A percentile compares a stretch with the other conserved stretches of the same genome.
Conservation (phyloP, 2,113 vertebrate species). For the Anarhynchus alexandrinus region DNA sequence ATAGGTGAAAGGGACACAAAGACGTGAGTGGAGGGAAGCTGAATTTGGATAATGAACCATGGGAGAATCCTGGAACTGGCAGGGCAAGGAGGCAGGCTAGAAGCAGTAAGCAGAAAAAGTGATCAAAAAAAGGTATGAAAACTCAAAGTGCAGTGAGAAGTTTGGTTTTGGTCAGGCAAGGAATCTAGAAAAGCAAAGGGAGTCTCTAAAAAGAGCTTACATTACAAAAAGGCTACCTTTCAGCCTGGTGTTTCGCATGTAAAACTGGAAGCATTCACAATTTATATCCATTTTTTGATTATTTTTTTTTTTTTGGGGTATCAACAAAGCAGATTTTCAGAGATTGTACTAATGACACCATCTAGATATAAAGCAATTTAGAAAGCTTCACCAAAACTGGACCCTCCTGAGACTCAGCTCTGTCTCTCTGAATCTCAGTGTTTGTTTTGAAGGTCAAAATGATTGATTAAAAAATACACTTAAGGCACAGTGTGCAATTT, state of each 20-base stretch:
- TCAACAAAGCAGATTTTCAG: neutral
- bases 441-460: neutral
- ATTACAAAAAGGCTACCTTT: neutral
- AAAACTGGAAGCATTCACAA: neutral
- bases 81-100: neutral
- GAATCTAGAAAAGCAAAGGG: neutral
- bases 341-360: neutral
- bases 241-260: neutral
- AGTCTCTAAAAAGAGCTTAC: neutral
- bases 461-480: neutral
- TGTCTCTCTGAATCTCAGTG: neutral
- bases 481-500: neutral
- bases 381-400: neutral
- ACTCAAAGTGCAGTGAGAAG: neutral
- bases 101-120: neutral
- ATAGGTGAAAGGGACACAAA: neutral
- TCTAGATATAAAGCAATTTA: neutral
- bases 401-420: neutral
- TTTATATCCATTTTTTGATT: neutral
- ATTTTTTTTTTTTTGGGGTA: neutral
- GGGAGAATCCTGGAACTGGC: neutral
- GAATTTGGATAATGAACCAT: neutral
- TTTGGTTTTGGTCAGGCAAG: neutral
- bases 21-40: neutral
- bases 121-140: neutral